Base-by-base conservation (phyloP, 2,888 invertebrate species). In the Chrysodeixis includens region DNA sequence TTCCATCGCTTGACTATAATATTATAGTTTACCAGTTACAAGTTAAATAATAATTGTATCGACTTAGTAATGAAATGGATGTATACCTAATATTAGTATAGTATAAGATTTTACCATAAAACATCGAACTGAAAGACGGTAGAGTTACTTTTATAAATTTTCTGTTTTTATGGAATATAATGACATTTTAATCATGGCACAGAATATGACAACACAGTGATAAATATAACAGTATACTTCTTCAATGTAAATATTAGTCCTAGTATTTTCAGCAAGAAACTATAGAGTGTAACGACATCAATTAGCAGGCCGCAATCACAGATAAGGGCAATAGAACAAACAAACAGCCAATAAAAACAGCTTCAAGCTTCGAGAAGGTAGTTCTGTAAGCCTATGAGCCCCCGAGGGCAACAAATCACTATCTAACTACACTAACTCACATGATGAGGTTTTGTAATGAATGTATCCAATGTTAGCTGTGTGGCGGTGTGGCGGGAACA, bases 381-480 rank as follows among this genome's bases (percentile, higher is more conserved):
- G 70, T 66, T 75, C 66, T 74, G 62, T 66, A 70, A 67, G 74
- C 70, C 74, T 84, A 81, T 81, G 79, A 76, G 78, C 78, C 86
- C 81, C 83, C 59, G 30, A 80, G 81, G 83, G 76, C 78, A 60
- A 83, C 85, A 83, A 86, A 85, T 84, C 84, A 85, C 82, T 75
- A 79, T 76, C 69, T 79, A 76, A 83, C 81, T 81, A 83, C 69
- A 77, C 68, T 78, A 79, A 73, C 74, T 78, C 76, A 73, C 83
- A 81, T 82, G 83, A 82, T 84, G 84, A 85, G 85, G 74, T 83
- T 82, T 78, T 69, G 83, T 83, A 86, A 84, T 83, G 77, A 83
- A 84, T 83, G 80, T 78, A 70, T 66, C 63, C 71, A 56, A 63
- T 71, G 76, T 78, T 78, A 71, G 68, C 62, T 72, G 65, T 65